Evolutionary conservation across 2,113 vertebrate genomes (phyloP).

Genomic region (Bambusicola thoracicus): DNA sequence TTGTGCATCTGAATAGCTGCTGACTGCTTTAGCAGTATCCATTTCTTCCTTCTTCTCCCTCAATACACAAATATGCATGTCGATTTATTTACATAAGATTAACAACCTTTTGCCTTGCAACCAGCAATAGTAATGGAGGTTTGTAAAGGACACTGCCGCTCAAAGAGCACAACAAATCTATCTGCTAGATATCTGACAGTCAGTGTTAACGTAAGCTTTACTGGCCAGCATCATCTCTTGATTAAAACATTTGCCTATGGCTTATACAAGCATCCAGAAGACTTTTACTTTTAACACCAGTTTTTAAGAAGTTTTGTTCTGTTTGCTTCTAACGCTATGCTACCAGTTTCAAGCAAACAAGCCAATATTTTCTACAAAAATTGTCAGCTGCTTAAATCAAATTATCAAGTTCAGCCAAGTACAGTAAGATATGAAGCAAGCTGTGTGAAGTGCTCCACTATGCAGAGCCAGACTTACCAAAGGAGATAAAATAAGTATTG

Average conservation of each 20-base stretch:
- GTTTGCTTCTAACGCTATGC: neutral
- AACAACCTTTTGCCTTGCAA: neutral
- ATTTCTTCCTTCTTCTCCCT: neutral
- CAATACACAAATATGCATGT: neutral
- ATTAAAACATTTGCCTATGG: neutral
- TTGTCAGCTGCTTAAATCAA: neutral
- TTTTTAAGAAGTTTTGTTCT: neutral
- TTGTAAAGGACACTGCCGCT: neutral
- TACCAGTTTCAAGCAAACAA: neutral
- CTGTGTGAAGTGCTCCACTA: neutral
- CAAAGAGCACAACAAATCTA: neutral
- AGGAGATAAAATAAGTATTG: neutral
- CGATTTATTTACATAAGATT: neutral
- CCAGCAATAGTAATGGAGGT: neutral
- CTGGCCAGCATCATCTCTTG: neutral
- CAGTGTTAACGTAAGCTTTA: neutral
- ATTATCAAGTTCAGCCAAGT: neutral
- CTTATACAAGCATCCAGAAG: neutral
- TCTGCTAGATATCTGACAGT: neutral
- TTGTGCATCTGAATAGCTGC: neutral
- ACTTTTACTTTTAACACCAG: neutral
- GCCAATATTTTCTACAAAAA: neutral
- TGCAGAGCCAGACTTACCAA: neutral
- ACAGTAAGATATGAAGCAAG: neutral
- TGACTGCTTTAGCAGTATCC: neutral